Percentiles rank a stretch among this genome's conserved stretches.
Conservation (phyloP, 1,140 invertebrate species). For the Drosophila aff. region DNA sequence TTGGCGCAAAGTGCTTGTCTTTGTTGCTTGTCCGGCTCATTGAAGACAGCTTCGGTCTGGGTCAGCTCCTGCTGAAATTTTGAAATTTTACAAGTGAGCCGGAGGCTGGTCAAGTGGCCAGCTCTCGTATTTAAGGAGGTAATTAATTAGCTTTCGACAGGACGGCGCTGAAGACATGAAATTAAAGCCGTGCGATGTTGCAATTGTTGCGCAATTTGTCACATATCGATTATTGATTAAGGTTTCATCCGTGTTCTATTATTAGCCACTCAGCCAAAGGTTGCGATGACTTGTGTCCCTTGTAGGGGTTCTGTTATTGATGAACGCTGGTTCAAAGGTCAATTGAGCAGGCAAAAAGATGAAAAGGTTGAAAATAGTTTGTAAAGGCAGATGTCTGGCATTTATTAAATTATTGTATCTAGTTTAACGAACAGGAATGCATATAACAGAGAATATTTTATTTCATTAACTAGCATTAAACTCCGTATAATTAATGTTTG, state of each 20-base stretch:
- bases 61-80: constrained; percentile 59
- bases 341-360: background rate
- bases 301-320: constrained; percentile 45
- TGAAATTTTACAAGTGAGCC: constrained; percentile 63
- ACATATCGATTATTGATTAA: constrained; percentile 76
- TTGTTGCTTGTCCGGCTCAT: constrained; percentile 40
- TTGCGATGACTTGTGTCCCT: constrained; percentile 24
- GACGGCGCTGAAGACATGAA: constrained; percentile 49
- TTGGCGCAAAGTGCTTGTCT: constrained; percentile 41
- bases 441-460: no score
- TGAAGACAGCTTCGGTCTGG: constrained; percentile 40
- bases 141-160: constrained; percentile 69
- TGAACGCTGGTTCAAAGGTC: constrained; percentile 50
- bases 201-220: constrained; percentile 67
- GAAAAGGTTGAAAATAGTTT: background rate
- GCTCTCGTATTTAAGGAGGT: constrained; percentile 51
- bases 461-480: background rate
- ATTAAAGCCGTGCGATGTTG: constrained; percentile 59
- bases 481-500: background rate
- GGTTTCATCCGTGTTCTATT: constrained; percentile 50
- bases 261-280: constrained; percentile 45
- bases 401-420: background rate
- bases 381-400: background rate
- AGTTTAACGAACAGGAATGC: no score
- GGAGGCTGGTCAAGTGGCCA: constrained; percentile 55